Base-by-base conservation (phyloP, 2,888 invertebrate species). In the Lobophora halterata region DNA sequence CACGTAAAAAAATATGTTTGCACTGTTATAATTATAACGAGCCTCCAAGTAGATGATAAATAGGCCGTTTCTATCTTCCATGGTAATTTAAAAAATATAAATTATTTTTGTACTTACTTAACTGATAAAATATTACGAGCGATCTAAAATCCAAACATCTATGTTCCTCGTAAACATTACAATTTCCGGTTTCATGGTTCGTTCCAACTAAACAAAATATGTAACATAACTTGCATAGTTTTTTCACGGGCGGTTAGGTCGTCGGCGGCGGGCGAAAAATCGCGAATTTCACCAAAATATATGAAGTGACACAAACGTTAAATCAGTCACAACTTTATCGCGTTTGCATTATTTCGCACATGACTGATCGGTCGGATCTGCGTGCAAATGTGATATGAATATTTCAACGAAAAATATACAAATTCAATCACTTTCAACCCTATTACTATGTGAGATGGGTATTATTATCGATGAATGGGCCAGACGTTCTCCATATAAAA, bases 321-420 rank as follows among this genome's bases (percentile, higher is more conserved):
- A 73, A 79, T 70, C 72, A 76, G 79, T 74, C 78, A 78, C 76
- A 79, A 74, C 72, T 78, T 77, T 76, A 83, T 80, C 81, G 69
- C 74, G 75, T 81, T 81, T 81, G 77, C 77, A 82, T 83, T 81
- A 82, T 82, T 83, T 81, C 65, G 70, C 73, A 68, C 71, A 61
- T 69, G 72, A 76, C 68, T 77, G 81, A 77, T 77, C 75, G 65
- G 56, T 43, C 62, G 74, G 72, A 77, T 81, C 72, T 72, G 74
- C 73, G 78, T 79, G 71, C 66, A 75, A 81, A 80, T 79, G 71
- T 70, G 71, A 69, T 65, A 76, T 75, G 79, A 80, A 82, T 79
- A 80, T 78, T 79, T 77, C 73, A 79, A 69, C 68, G 55, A 49
- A 42, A 69, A 71, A 68, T 65, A 67, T 67, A 74, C 61, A 71